Evolutionary conservation across 2,113 vertebrate species (phyloP).

Genomic region (Erpornis zantholeuca): DNA sequence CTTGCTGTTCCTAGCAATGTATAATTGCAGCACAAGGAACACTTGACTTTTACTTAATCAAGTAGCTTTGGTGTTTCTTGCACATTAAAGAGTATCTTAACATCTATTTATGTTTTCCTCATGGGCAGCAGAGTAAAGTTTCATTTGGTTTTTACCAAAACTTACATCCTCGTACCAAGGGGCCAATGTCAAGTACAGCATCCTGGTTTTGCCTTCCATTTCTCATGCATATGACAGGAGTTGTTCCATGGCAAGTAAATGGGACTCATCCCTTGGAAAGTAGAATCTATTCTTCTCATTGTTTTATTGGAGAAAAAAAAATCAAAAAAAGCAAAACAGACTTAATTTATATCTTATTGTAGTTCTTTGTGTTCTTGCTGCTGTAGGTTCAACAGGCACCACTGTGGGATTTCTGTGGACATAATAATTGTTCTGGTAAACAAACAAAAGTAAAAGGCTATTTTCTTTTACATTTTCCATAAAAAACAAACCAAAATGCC

Average conservation of each 20-base stretch:
- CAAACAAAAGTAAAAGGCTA: not conserved
- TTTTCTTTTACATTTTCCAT: not conserved
- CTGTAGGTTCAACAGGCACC: not conserved
- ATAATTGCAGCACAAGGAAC: not conserved
- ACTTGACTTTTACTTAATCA: not conserved
- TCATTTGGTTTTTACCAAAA: not conserved
- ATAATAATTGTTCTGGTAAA: not conserved
- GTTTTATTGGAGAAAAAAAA: not conserved
- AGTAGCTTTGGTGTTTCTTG: not conserved
- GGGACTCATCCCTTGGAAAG: not conserved
- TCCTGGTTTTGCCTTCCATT: not conserved
- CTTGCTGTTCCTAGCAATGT: not conserved
- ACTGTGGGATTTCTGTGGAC: not conserved
- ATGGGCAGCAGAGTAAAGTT: not conserved
- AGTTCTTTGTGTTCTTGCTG: not conserved
- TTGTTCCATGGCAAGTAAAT: not conserved
- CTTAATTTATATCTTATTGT: not conserved
- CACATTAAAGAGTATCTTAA: not conserved
- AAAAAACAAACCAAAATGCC: not conserved
- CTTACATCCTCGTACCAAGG: not conserved
- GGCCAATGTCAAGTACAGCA: not conserved
- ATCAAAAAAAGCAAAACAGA: not conserved
- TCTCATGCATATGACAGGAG: not conserved
- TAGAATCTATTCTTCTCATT: not conserved
- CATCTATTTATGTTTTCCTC: not conserved